Base-by-base conservation (phyloP, 2,888 invertebrate species). In the Slavum lentiscoides region DNA sequence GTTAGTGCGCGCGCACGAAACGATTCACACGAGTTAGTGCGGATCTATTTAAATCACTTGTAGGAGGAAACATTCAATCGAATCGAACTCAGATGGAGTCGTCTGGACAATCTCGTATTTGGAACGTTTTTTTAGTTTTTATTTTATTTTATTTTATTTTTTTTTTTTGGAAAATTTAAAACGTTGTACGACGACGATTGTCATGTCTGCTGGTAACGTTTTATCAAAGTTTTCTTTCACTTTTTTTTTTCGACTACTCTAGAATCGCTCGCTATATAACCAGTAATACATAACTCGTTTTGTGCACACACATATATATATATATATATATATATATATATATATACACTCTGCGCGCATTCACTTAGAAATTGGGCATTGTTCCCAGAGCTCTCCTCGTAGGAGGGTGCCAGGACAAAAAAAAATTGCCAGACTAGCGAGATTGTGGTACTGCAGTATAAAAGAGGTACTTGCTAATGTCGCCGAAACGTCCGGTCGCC, bases 341-440 rank as follows among this genome's bases (percentile, higher is more conserved):
- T 55, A 39, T 37, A 67, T 74, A 23, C 67, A 64, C 67, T 68
- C 30, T 30, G 30, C 43, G n/a, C n/a, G 67, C 75, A 43, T 43
- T 76, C 75, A 30, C 75, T 76, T 76, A 76, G 67, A 76, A 76
- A 76, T 59, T 59, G 75, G 75, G 68, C 75, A 59, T 76, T 68
- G 75, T 76, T 76, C 75, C 75, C 75, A 30, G 43, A 58, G 43
- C 58, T 37, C 75, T 67, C 43, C 43, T 76, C 43, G 59, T 76
- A 76, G 59, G 58, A 76, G 75, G 75, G 75, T 76, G 67, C 75
- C 75, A 76, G 75, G 68, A 67, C 17, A 39, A 67, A 11, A 17
- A 58, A 75, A 74, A 75, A 75, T 39, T 11, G 43, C 58, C 43
- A 59, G 23, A 59, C 75, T 58, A 58, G 75, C 67, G 23, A 75